Evolutionary conservation across 2,888 invertebrate species (phyloP), one percentile per base, ranked within the genome.

Genomic region (Epistrophe eligans): DNA sequence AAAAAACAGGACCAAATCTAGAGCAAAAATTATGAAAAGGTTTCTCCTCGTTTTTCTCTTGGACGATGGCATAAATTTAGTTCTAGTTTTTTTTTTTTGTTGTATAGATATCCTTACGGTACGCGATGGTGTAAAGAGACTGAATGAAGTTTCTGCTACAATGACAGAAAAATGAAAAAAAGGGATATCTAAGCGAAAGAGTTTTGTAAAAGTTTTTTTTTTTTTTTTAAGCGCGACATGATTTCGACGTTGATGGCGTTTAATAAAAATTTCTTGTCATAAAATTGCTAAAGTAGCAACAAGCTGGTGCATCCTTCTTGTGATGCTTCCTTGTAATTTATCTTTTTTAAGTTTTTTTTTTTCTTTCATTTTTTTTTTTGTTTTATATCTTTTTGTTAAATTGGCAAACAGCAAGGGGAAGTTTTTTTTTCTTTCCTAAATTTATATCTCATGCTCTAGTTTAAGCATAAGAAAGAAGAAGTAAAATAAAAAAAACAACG

Each of bases 241-340:
- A 82, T 77, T 85, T 64, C 73, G 77, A 87, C 83, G 83, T 83
- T 87, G 79, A 87, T 87, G 79, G 79, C 83, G 82, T 87, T 87
- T 76, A 87, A 79, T 87, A 87, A 83, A 83, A 87, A 87, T 72
- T 71, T 82, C 79, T 77, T 83, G 85, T 74, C 71, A 77, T 71
- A 81, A 84, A 82, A 82, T 83, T 79, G 77, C 83, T 74, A 74
- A 77, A 87, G 79, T 74, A 87, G 82, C 85, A 87, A 83, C 82
- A 87, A 83, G 85, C 83, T 83, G 83, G 52, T 79, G 71, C 85
- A 79, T 57, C 85, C 77, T 57, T 40, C 52, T 52, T 72, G 24
- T 24, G 24, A 38, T 70, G 62, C 40, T 70, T 64, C 32, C 50
- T 32, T 45, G 58, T 48, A 71, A 76, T 80, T 84, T 79, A 76